Base-by-base conservation (phyloP, 2,113 vertebrate genomes). In the Aphelocoma coerulescens region DNA sequence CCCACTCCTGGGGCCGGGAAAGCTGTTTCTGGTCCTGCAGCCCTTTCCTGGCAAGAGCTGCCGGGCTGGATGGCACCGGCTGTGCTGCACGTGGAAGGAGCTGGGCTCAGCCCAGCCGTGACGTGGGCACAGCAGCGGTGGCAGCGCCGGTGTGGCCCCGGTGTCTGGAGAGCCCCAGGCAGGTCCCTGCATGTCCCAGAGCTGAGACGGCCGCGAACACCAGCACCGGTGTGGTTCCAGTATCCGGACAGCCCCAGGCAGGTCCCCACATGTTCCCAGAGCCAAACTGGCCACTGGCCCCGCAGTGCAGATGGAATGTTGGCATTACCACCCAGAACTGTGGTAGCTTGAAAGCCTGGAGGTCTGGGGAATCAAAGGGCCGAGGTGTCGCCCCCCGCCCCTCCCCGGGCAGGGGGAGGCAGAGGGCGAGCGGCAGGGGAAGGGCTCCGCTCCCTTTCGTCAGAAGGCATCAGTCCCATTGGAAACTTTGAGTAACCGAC, bases 401-500 rank as follows among this genome's bases (percentile, higher is more conserved):
- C 27, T 13, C 8, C 11, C 20, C 0, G 4, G 44, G 39, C 68
- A 17, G 7, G 48, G 43, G 14, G 28, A 37, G 59, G 59, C 54
- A 41, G 28, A 10, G 13, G 30, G 6, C 3, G 21, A 0, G 2
- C 10, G 23, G 66, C n/a, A 4, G 35, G 22, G 57, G 13, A n/a
- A 48, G 39, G 63, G 17, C 71, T 39, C 74, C 5, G 16, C 62
- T 77, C 33, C 65, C 26, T 27, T 30, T 9, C 33, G 15, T 54
- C 74, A 23, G 54, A 10, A 59, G 44, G 49, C 65, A 27, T 69
- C 93, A 77, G 82, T 65, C 27, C 24, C 41, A 4, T 35, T 27
- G 94, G 95, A 95, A 96, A 95, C 52, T 92, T 51, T 91, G 62
- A 69, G 89, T 88, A 94, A 92, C 9, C 14, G 9, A 6, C 69